Base-by-base conservation (phyloP, 2,113 vertebrate species). In the Heptranchias perlo region DNA sequence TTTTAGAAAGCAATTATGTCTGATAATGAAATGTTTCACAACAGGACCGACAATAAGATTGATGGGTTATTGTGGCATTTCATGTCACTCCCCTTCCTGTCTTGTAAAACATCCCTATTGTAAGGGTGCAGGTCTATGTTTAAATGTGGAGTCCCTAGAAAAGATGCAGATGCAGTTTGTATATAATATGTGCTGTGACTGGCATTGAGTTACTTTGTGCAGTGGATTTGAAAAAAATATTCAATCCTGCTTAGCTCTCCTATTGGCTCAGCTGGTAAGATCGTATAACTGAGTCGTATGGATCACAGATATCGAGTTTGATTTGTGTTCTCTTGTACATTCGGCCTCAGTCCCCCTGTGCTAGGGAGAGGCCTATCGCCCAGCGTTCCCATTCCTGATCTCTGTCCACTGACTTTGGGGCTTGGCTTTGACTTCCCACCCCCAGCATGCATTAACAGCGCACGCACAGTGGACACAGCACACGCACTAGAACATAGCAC, bases 21-120 rank as follows among this genome's bases (percentile, higher is more conserved):
- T 95, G 94, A 95, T 69, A 95, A 73, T 95, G 94, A 52, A 95
- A 28, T 69, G 47, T 49, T 52, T 95, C 39, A 95, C 94, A 69
- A 49, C 23, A 47, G 14, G 25, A 69, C 39, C 8, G 39, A 13
- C 21, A 35, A 31, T 65, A 47, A 94, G 39, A 94, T 95, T 67
- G 64, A 69, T 95, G 28, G 92, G 61, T 67, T 67, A 47, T 39
- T 47, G 35, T 94, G 65, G n/a, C 39, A 47, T 94, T 47, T 94
- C 92, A 65, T 65, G 92, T 47, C 44, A 39, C 47, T 94, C 62
- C 18, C 18, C 6, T 44, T 94, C 62, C 61, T 23, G 10, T 64
- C 16, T 21, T 47, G 18, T 94, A 31, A 47, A 94, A 39, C 62
- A 47, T 67, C 11, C 92, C 39, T 47, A 13, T 67, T 65, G 16